Base-by-base conservation (phyloP, 1,140 invertebrate genomes). In the Polypedilum pembai region DNA sequence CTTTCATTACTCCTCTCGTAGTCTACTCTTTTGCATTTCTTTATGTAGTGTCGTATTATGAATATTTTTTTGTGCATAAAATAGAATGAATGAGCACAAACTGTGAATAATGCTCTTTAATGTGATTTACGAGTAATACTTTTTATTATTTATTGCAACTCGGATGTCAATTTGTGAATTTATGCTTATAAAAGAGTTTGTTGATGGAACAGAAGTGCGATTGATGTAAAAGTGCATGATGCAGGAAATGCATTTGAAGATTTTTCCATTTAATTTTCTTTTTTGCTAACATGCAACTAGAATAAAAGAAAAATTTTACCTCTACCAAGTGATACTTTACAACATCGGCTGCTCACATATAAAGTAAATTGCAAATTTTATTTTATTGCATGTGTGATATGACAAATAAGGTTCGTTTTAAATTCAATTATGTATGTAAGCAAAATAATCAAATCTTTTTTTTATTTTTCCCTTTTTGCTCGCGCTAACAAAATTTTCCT, bases 381-480 rank as follows among this genome's bases (percentile, higher is more conserved):
- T 56, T 4, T 56, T 12, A n/a, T n/a, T 56, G n/a, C 45, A 56
- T n/a, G n/a, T 69, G 17, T 20, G 24, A 69, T n/a, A 69, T 69
- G 65, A 69, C 65, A 69, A 69, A 69, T 69, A 69, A 69, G 65
- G 65, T 69, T 56, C 45, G 24, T 56, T 56, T 69, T 69, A 69
- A 69, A 69, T 69, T 69, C 65, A 69, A 69, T 69, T 69, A 69
- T 21, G 65, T 69, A 69, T 69, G 17, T 18, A 69, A 21, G 20
- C 17, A 69, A n/a, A 69, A 69, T 69, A 18, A 69, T 20, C 65
- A 56, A n/a, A 56, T 56, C 10, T 12, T 15, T 45, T 56, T 15
- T 15, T 5, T n/a, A n/a, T 33, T 33, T 33, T 33, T 33, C 24
- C 2, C 24, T 33, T 1, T 17, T 1, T 17, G 10, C 45, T 17